phyloP scores from a whole-genome alignment of 2,888 invertebrate genomes.

The Ectemnius cavifrons region DNA sequence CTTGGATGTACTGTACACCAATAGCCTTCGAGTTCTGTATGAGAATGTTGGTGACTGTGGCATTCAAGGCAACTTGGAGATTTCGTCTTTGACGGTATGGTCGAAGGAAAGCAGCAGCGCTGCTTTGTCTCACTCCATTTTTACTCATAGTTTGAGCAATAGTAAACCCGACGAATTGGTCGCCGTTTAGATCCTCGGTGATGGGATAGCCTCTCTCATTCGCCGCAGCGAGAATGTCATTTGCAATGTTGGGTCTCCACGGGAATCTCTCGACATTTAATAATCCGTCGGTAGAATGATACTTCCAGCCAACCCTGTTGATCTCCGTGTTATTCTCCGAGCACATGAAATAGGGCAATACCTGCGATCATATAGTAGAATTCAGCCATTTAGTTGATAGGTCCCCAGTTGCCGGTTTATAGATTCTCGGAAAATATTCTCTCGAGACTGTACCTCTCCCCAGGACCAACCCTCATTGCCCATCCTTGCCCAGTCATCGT shows the following conservation, averaged over 20 bases:
- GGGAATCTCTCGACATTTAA: constrained; percentile 83
- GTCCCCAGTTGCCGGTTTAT: too few species aligned
- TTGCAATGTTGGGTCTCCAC: constrained; percentile 82
- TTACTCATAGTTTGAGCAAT: constrained; percentile 83
- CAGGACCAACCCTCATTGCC: constrained; percentile 90
- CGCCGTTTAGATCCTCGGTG: constrained; percentile 83
- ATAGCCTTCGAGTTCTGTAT: constrained; percentile 79
- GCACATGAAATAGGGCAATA: constrained; percentile 85
- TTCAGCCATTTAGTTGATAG: too few species aligned
- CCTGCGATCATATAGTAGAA: constrained; percentile 67
- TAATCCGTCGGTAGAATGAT: constrained; percentile 83
- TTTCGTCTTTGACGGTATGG: constrained; percentile 81
- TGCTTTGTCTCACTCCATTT: constrained; percentile 82
- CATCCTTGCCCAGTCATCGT: constrained; percentile 86
- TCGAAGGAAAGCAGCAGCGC: constrained; percentile 82
- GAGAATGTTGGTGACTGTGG: constrained; percentile 81
- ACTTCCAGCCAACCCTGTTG: constrained; percentile 81
- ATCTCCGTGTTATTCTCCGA: constrained; percentile 85
- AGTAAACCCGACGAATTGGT: constrained; percentile 82
- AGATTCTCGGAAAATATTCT: too few species aligned
- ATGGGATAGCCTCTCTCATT: constrained; percentile 82
- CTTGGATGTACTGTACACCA: constrained; percentile 81
- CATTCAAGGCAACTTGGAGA: constrained; percentile 82
- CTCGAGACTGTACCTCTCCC: constrained; percentile 78
- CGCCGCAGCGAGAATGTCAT: constrained; percentile 82